These are phyloP conservation scores for Drosophila emarginata DNA, from an alignment of 2,888 invertebrate species.

Conservation along the genomic window DNA sequence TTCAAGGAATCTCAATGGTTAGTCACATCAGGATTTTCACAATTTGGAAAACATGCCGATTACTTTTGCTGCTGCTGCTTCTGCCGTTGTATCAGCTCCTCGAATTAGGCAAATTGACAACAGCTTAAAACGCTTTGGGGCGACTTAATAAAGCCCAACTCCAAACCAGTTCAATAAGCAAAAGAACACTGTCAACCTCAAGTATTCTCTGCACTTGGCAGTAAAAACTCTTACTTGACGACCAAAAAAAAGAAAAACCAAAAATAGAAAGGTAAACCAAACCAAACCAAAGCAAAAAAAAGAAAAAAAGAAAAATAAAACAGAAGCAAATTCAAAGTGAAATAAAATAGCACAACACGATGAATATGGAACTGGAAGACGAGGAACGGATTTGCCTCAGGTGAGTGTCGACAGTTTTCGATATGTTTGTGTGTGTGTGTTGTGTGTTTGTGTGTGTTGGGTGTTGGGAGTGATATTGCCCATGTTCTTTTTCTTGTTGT, in stretches of 20 bases:
- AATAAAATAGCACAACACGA: conserved; percentile 39
- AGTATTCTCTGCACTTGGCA: conserved; percentile 43
- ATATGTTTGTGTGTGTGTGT: conserved; percentile 17
- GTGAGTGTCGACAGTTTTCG: conserved; percentile 57
- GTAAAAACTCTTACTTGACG: conserved; percentile 52
- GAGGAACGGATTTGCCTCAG: conserved; percentile 70
- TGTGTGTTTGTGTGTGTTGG: conserved; percentile 20
- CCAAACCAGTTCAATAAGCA: neutral
- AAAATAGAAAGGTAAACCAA: conserved; percentile 10
- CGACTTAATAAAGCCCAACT: conserved; percentile 50
- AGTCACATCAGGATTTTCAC: conserved; percentile 10
- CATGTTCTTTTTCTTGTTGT: conserved; percentile 3
- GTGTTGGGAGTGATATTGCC: too few relatives aligned
- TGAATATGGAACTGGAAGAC: conserved; percentile 67
- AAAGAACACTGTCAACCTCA: conserved; percentile 38
- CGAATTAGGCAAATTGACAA: conserved; percentile 72
- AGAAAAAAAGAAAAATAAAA: neutral
- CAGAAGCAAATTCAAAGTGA: conserved; percentile 8
- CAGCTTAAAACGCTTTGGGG: conserved; percentile 68
- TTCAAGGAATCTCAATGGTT: conserved; percentile 3
- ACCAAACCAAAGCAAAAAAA: conserved; percentile 10
- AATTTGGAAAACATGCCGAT: conserved; percentile 48
- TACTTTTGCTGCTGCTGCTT: conserved; percentile 6
- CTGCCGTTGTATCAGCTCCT: conserved; percentile 26
- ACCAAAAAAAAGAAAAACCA: conserved; percentile 14